These are phyloP conservation scores for Anastrepha obliqua DNA, from an alignment of 1,140 invertebrate species.

Conservation along the genomic window DNA sequence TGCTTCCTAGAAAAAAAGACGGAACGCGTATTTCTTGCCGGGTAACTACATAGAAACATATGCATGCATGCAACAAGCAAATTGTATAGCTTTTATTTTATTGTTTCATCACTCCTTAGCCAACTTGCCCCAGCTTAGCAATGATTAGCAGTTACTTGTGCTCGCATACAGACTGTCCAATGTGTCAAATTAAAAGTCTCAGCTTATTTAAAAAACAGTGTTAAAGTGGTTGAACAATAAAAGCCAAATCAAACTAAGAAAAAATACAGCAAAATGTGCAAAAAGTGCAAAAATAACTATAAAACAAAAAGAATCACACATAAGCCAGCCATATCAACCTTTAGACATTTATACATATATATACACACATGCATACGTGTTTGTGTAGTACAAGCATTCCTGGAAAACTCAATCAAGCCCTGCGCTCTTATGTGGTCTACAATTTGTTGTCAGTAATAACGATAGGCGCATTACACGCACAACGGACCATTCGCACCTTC, in stretches of 20 bases:
- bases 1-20: no score
- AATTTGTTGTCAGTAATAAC: slow-evolving; percentile 10
- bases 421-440: background rate
- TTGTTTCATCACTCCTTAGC: background rate
- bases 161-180: background rate
- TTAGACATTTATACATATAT: no score
- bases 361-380: background rate
- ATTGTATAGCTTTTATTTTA: background rate
- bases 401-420: background rate
- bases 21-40: no score
- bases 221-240: background rate
- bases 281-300: no score
- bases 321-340: no score
- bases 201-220: background rate
- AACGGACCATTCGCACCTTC: background rate
- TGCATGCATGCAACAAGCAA: no score
- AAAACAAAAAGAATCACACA: no score
- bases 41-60: no score
- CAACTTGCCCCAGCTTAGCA: background rate
- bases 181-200: slow-evolving; percentile 36
- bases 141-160: slow-evolving; percentile 3
- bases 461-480: background rate
- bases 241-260: background rate
- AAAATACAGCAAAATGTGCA: no score
- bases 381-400: background rate